A percentile compares a stretch with the other conserved stretches of the same genome.
These are phyloP conservation scores for Heterotilapia buettikoferi DNA, from an alignment of 2,113 vertebrate genomes.

Conservation along the genomic window DNA sequence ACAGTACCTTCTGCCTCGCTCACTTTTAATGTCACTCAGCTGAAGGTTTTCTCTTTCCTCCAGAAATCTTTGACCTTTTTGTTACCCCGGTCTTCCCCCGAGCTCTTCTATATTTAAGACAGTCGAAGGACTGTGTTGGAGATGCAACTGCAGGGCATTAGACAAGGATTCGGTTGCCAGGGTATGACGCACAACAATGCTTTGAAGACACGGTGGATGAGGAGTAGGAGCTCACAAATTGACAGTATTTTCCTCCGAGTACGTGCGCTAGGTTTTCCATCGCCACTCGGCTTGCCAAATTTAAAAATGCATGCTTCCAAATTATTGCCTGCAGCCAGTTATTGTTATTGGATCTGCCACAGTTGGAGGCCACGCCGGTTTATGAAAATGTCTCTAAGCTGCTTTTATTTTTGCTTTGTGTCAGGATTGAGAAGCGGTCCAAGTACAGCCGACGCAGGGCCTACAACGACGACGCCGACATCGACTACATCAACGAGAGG, in stretches of 20 bases:
- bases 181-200: conserved; percentile 59
- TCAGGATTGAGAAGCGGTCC: conserved; percentile 91
- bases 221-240: conserved; percentile 27
- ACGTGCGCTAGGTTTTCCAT: conserved; percentile 16
- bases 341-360: conserved; percentile 31
- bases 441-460: conserved; percentile 91
- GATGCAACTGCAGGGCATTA: conserved; percentile 63
- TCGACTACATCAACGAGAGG: conserved; percentile 97
- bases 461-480: conserved; percentile 92
- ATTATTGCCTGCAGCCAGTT: conserved; percentile 39
- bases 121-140: conserved; percentile 25
- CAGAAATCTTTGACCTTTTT: background rate
- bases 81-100: background rate
- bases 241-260: conserved; percentile 35
- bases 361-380: background rate
- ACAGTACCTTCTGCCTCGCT: background rate
- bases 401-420: conserved; percentile 28
- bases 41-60: background rate
- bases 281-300: conserved; percentile 15
- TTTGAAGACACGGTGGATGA: conserved; percentile 60
- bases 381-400: conserved; percentile 5
- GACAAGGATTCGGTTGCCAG: conserved; percentile 52
- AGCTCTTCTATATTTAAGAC: conserved; percentile 38
- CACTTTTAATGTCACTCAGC: background rate
- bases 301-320: background rate